Conservation (phyloP, 2,113 vertebrate species). For the Promerops cafer region DNA sequence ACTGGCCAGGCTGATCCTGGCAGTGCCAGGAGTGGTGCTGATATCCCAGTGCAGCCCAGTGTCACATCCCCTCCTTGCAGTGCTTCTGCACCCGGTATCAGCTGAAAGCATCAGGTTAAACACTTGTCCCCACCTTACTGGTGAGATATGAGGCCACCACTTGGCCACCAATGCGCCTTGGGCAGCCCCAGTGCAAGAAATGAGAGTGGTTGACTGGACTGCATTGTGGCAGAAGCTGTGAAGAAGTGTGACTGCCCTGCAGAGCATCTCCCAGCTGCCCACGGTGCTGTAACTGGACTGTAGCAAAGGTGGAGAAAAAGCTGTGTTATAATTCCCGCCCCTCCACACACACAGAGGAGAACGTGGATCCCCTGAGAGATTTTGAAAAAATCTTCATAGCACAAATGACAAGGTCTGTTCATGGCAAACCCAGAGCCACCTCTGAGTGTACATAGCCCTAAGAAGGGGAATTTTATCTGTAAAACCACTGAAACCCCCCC, state of each 20-base stretch:
- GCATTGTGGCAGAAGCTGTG: neutral
- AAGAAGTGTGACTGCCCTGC: neutral
- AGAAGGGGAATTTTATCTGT: neutral
- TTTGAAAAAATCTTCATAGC: neutral
- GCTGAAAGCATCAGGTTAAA: neutral
- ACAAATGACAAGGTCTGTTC: neutral
- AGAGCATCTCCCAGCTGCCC: neutral
- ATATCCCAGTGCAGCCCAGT: neutral
- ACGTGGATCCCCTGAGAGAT: neutral
- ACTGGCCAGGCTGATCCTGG: rapidly evolving
- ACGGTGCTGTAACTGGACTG: rapidly evolving
- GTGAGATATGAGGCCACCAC: neutral
- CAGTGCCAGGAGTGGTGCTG: neutral
- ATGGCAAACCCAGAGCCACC: neutral
- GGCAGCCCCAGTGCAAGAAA: neutral
- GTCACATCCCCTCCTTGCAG: neutral
- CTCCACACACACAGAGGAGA: neutral
- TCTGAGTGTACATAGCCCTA: neutral
- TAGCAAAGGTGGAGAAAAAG: neutral
- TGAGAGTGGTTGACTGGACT: neutral
- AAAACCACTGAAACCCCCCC: neutral
- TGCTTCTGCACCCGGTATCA: rapidly evolving
- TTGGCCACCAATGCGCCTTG: neutral
- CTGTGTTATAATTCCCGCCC: neutral
- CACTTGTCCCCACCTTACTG: rapidly evolving